Conservation (phyloP, 2,113 vertebrate genomes). For the Callionymus lyra region DNA sequence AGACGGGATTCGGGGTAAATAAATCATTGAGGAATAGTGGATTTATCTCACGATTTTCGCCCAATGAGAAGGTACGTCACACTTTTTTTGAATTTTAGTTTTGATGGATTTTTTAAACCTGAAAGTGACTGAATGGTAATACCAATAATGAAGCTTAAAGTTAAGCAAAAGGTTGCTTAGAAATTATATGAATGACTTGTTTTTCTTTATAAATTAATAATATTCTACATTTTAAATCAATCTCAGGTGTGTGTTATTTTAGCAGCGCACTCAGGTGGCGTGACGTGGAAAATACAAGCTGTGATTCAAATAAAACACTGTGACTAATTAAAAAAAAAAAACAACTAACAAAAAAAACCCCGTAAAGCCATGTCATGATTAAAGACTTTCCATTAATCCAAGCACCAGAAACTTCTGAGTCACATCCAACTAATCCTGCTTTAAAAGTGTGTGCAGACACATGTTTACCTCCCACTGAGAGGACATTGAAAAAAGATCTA, state of each 20-base stretch:
- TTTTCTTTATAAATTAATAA: too few species aligned
- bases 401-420: slow-evolving; percentile 42
- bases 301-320: neutral
- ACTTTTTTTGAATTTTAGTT: too few species aligned
- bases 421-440: slow-evolving; percentile 33
- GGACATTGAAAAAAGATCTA: slow-evolving; percentile 15
- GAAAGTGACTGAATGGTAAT: neutral
- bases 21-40: too few species aligned
- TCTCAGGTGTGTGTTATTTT: neutral
- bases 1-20: too few species aligned
- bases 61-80: too few species aligned
- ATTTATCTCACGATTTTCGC: too few species aligned
- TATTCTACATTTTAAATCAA: too few species aligned
- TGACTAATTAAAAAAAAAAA: slow-evolving; percentile 6
- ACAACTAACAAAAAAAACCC: neutral
- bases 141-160: too few species aligned
- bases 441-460: slow-evolving; percentile 22
- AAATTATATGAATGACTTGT: too few species aligned
- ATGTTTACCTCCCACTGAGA: slow-evolving; percentile 11
- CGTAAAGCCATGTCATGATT: slow-evolving; percentile 12
- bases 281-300: slow-evolving; percentile 21
- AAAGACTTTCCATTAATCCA: slow-evolving; percentile 10
- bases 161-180: too few species aligned
- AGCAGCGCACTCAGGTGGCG: slow-evolving; percentile 46
- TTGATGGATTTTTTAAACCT: slow-evolving; percentile 1